Evolutionary conservation across 1,140 invertebrate species (phyloP), one percentile per base, ranked within the genome.

Genomic region (Dufourea novaeangliae): DNA sequence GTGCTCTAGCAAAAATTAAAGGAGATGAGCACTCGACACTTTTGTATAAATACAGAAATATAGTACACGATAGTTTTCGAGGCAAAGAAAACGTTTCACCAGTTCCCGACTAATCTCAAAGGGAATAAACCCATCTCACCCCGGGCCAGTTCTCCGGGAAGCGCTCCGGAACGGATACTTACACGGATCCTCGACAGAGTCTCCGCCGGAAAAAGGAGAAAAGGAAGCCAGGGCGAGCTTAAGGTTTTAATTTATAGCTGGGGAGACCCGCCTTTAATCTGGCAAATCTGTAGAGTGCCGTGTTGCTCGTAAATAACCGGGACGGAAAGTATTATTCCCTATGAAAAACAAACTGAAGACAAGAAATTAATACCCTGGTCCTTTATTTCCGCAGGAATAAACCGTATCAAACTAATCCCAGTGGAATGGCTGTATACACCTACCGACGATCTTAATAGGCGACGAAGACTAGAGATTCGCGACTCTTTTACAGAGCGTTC

Each of bases 271-370:
- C 78, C 83, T 73, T 84, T 85, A 84, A 85, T 85, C 78, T 80
- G 83, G 82, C 73, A 84, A 85, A 84, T 84, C 78, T 84, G 82
- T 85, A 84, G 82, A 85, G 82, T 80, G 75, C 82, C 82, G 78
- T 72, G 78, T 80, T 77, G 73, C 63, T 68, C 82, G 83, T 85
- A 85, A 85, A 85, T 85, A 84, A 85, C 63, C 52, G 44, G 11
- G 64, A 68, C 62, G 56, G 78, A 80, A 84, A 85, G 75, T 85
- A 85, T 85, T 83, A 80, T 80, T 80, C 50, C 57, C 57, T 41
- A 59, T 78, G 72, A 75, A 78, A 84, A 84, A 52, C 78, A 78
- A 68, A 64, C 63, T 61, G 68, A 80, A 70, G 82, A 84, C 78
- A 77, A 66, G 78, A 80, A 84, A 85, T 78, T 74, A 84, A 85